Evolutionary conservation across 2,888 invertebrate genomes (phyloP).

Genomic region (Autographa pulchrina): DNA sequence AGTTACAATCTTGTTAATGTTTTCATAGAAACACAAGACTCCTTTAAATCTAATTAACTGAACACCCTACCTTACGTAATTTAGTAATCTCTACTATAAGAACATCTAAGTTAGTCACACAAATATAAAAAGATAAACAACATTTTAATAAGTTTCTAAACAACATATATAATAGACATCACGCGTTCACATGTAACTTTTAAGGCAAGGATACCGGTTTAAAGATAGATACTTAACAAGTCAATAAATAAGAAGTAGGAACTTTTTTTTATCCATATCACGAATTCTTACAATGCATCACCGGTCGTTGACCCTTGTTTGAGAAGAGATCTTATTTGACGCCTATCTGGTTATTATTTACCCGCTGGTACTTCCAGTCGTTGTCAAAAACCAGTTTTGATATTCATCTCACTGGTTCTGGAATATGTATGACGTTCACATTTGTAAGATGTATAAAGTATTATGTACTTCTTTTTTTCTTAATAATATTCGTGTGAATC

Average conservation of each 20-base stretch:
- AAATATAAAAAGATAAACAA: constrained; percentile 5
- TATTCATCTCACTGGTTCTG: constrained; percentile 56
- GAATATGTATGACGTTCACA: constrained; percentile 20
- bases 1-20: background rate
- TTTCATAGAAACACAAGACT: background rate
- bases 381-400: constrained; percentile 63
- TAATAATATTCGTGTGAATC: too few relatives aligned
- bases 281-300: constrained; percentile 32
- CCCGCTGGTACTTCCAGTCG: constrained; percentile 56
- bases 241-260: constrained; percentile 33
- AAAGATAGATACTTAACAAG: constrained; percentile 14
- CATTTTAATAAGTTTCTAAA: background rate
- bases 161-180: background rate
- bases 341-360: constrained; percentile 44
- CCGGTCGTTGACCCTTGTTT: constrained; percentile 48
- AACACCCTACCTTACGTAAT: background rate
- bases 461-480: too few relatives aligned
- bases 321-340: constrained; percentile 54
- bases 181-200: constrained; percentile 1
- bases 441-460: background rate
- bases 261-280: constrained; percentile 22
- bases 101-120: background rate
- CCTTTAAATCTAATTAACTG: background rate
- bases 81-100: background rate
- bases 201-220: constrained; percentile 18